phyloP scores from a whole-genome alignment of 2,797 vertebrate species.

The Huso huso region DNA sequence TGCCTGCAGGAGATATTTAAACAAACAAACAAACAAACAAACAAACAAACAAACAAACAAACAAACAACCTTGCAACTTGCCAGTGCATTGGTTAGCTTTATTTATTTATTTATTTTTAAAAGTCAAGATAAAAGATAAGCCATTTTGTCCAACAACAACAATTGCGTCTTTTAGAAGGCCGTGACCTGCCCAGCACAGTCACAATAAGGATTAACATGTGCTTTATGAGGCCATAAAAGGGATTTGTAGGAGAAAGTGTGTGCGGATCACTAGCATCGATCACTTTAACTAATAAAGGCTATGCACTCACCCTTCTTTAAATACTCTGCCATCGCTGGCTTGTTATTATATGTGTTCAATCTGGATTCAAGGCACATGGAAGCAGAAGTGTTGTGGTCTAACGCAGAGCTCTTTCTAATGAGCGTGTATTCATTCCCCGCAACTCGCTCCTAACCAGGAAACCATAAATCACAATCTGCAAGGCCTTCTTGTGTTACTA shows the following conservation, averaged over 20 bases:
- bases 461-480: constrained; percentile 32
- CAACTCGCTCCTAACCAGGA: constrained; percentile 26
- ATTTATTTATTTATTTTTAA: too few species aligned
- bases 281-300: too few species aligned
- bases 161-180: not conserved
- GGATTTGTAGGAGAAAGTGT: not conserved
- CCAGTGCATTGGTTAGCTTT: too few species aligned
- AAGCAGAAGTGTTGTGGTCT: constrained; percentile 26
- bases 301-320: too few species aligned
- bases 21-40: too few species aligned
- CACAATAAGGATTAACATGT: constrained; percentile 12
- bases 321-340: too few species aligned
- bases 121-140: not conserved
- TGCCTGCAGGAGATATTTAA: too few species aligned
- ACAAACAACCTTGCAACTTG: too few species aligned
- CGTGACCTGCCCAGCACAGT: not conserved
- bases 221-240: constrained; percentile 4
- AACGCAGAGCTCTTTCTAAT: constrained; percentile 25
- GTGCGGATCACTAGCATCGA: too few species aligned
- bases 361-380: not conserved
- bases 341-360: too few species aligned
- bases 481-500: constrained; percentile 24
- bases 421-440: constrained; percentile 17
- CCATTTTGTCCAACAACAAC: not conserved
- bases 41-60: too few species aligned